Base-by-base conservation (phyloP, 2,797 vertebrate genomes). In the Takifugu rubripes region DNA sequence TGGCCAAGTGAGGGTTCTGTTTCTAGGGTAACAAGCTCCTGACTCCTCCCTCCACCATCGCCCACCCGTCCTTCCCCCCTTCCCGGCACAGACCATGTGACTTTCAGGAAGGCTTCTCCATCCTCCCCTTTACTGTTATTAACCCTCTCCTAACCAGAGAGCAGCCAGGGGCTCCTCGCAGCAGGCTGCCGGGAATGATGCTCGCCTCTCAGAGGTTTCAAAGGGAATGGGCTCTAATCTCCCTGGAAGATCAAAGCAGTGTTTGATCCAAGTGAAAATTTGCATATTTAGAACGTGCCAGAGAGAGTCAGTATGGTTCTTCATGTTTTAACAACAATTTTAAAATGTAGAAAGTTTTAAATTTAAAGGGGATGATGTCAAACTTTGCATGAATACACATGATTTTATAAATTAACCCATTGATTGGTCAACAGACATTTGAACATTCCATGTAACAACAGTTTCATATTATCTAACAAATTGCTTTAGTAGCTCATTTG, bases 1-100 rank as follows among this genome's bases (percentile, higher is more conserved):
- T 57, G 79, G 85, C 87, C 87, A 84, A 84, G 83, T 61, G 83
- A 86, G 85, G 83, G 85, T 85, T 82, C 81, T 77, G 89, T 91
- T 91, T 87, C 90, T 86, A 90, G 70, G 87, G 89, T 88, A 90
- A 91, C 89, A 67, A 56, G 73, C 66, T 81, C 72, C 64, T 50
- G 75, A 79, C 84, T 83, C 88, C 88, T 86, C 49, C 49, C 61
- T 56, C 70, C 65, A 59, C 66, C 73, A 26, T 27, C 66, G 59
- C 66, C 59, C 15, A 40, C 52, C 43, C 66, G 61, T 16, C 52
- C 59, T 49, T 15, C 40, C 56, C 64, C 70, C 56, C 77, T 90
- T 88, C 86, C 87, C 69, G 61, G 74, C 83, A 90, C 61, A 70
- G 53, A 80, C 72, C 89, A 90, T 25, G 84, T 90, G 90, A 89